Base-by-base conservation (phyloP, 2,888 invertebrate genomes). In the Pachliopta kotzebuea region DNA sequence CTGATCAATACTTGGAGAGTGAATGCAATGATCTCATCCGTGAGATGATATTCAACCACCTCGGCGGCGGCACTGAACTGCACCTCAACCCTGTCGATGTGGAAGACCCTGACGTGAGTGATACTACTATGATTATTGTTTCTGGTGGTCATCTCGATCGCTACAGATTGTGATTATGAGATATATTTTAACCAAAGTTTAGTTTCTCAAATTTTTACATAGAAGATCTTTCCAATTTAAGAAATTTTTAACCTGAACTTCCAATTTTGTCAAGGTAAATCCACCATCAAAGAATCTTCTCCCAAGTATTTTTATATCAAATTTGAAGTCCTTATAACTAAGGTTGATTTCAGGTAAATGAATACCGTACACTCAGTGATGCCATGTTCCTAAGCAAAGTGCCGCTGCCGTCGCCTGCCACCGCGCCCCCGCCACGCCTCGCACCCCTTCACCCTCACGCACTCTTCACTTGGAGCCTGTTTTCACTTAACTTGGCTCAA, bases 301-400 rank as follows among this genome's bases (percentile, higher is more conserved):
- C 26, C 26, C 26, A 26, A 3, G 26, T 26, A n/a, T n/a, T n/a
- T 26, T 26, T 26, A 26, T 26, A 26, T 26, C 3, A 4, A 26
- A 26, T 6, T 26, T 26, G 26, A 4, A 3, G 26, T 26, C 14
- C 14, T n/a, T 18, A 4, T 45, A n/a, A 18, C 18, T n/a, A 31
- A 52, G 6, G 18, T 54, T 56, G 11, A 18, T 3, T 57, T 53
- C 42, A 97, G 97, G 93, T 97, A 62, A 95, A 96, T 76, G 99
- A 99, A 79, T 98, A 98, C 82, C 95, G 96, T 74, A 96, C 97
- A 71, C 95, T 98, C 21, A 98, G 98, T 0, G 98, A 99, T 78
- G 96, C 96, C 61, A 94, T 96, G 63, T 94, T 92, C 86, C 75
- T 92, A 57, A 89, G 90, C 65, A 79, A 79, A 0, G 72, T 90